Percentiles rank a stretch among this genome's conserved stretches.
Evolutionary conservation across 2,797 vertebrate species (phyloP).

Genomic region (Thamnophis elegans): DNA sequence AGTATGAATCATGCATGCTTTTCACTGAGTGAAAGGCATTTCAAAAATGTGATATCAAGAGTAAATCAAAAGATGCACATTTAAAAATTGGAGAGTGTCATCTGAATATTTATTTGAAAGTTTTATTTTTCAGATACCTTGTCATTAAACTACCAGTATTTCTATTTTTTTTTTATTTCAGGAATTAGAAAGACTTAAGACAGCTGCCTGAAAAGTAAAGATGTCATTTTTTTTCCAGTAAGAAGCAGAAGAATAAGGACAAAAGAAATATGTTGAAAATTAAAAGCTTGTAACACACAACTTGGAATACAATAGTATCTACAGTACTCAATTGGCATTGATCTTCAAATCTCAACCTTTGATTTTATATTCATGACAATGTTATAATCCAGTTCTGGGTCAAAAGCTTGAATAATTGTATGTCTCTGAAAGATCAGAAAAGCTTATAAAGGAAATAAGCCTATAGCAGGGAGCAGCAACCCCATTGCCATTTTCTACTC

Average conservation of each 20-base stretch:
- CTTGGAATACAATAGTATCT: background rate
- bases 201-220: background rate
- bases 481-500: background rate
- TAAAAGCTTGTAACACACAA: background rate
- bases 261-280: background rate
- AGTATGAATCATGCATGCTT: conserved; percentile 26
- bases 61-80: background rate
- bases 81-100: background rate
- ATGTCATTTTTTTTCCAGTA: background rate
- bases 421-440: background rate
- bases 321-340: background rate
- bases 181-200: background rate
- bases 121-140: background rate
- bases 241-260: background rate
- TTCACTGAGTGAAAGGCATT: conserved; percentile 39
- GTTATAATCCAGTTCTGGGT: background rate
- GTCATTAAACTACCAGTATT: background rate
- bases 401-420: background rate
- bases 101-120: background rate
- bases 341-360: background rate
- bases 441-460: background rate
- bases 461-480: background rate
- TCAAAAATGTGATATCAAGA: conserved; percentile 4
- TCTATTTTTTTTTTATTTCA: background rate
- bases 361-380: background rate